Evolutionary conservation across 2,113 vertebrate genomes (phyloP).

Genomic region (Elephantulus edwardii): DNA sequence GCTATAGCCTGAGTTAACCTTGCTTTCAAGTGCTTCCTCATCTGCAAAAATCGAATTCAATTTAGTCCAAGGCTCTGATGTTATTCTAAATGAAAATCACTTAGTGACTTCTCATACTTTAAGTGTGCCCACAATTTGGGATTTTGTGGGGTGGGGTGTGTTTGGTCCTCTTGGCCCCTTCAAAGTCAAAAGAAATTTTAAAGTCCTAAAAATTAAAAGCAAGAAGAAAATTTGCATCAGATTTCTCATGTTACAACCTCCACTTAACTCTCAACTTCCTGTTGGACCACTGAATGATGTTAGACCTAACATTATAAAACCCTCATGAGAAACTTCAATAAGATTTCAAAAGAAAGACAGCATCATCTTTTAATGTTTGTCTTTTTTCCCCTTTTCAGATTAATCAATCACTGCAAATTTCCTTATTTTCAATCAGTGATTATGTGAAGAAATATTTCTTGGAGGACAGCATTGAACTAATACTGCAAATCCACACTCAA

Average conservation of each 20-base stretch:
- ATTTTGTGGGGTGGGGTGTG: too few relatives aligned
- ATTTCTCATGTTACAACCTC: background rate
- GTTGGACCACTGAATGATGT: background rate
- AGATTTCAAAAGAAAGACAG: slow-evolving; percentile 25
- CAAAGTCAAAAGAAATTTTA: background rate
- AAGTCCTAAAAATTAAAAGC: background rate
- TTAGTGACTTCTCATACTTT: slow-evolving; percentile 5
- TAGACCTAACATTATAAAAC: background rate
- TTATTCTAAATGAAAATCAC: slow-evolving; percentile 17
- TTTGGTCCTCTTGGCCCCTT: background rate
- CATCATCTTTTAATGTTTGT: slow-evolving; percentile 48
- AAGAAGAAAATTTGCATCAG: background rate
- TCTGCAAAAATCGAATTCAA: background rate
- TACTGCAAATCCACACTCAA: slow-evolving; percentile 24
- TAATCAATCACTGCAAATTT: slow-evolving; percentile 48
- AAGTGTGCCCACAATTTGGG: background rate
- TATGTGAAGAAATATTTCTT: slow-evolving; percentile 35
- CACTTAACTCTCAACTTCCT: slow-evolving; percentile 16
- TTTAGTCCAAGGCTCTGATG: background rate
- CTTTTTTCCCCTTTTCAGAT: slow-evolving; percentile 40
- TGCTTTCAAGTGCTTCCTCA: background rate
- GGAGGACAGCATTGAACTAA: background rate
- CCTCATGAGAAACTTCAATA: slow-evolving; percentile 26
- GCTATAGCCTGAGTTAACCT: background rate
- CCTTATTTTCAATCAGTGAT: slow-evolving; percentile 40